A percentile compares a stretch with the other conserved stretches of the same genome.
These are phyloP conservation scores for Muscicapa striata DNA, from an alignment of 2,797 vertebrate genomes.

Conservation along the genomic window DNA sequence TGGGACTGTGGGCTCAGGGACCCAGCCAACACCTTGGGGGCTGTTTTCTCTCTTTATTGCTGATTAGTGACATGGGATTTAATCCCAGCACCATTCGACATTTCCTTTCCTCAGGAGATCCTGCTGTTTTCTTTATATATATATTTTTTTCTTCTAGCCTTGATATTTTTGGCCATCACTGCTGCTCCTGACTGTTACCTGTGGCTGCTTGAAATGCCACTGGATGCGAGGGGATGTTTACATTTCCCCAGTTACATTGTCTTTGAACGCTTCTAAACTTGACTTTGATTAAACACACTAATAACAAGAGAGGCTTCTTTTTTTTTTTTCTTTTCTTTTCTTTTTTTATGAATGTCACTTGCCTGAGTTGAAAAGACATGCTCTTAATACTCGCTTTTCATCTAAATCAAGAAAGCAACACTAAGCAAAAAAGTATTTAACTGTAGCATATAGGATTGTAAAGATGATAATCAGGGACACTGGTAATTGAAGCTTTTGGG, in stretches of 20 bases:
- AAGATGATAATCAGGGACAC: constrained; percentile 80
- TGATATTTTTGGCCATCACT: neutral
- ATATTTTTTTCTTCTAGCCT: neutral
- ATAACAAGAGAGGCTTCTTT: constrained; percentile 67
- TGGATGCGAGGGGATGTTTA: neutral
- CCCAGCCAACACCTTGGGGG: neutral
- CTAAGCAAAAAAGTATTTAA: constrained; percentile 79
- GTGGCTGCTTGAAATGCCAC: constrained; percentile 53
- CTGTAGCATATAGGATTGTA: constrained; percentile 78
- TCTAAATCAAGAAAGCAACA: constrained; percentile 78
- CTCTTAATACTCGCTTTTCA: constrained; percentile 79
- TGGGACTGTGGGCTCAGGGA: neutral
- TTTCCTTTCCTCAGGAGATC: constrained; percentile 12
- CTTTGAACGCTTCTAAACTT: constrained; percentile 71
- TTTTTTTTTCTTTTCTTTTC: neutral
- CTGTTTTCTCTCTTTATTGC: neutral
- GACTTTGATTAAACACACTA: constrained; percentile 75
- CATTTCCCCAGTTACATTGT: constrained; percentile 37
- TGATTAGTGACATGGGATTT: neutral
- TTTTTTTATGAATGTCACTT: constrained; percentile 69
- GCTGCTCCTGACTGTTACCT: constrained; percentile 46
- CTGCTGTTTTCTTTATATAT: neutral
- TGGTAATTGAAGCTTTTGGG: constrained; percentile 83
- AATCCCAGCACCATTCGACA: neutral
- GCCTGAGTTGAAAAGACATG: constrained; percentile 74